These are phyloP conservation scores for Acronicta leporina DNA, from an alignment of 2,888 invertebrate species.

Conservation along the genomic window DNA sequence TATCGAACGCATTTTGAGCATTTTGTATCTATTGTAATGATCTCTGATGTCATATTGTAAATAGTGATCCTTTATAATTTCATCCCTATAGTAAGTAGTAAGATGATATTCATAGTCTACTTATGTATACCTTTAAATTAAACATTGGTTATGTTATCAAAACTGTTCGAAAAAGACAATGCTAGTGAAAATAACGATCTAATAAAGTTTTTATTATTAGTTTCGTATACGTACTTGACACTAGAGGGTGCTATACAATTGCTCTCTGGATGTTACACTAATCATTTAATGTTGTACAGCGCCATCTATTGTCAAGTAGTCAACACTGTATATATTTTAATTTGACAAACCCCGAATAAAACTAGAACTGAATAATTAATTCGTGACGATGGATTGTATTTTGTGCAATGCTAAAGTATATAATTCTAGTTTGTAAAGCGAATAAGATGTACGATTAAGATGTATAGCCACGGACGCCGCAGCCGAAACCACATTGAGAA, in stretches of 20 bases:
- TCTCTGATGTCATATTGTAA: slow-evolving; percentile 61
- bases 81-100: slow-evolving; percentile 52
- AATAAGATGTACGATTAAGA: slow-evolving; percentile 64
- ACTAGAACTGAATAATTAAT: slow-evolving; percentile 42
- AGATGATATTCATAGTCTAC: slow-evolving; percentile 49
- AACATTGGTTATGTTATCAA: slow-evolving; percentile 51
- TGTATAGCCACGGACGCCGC: slow-evolving; percentile 74
- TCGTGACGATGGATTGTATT: slow-evolving; percentile 52
- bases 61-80: slow-evolving; percentile 56
- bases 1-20: slow-evolving; percentile 50
- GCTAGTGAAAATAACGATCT: slow-evolving; percentile 50
- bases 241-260: slow-evolving; percentile 39
- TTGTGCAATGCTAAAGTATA: slow-evolving; percentile 60
- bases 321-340: slow-evolving; percentile 56
- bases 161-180: slow-evolving; percentile 56
- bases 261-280: slow-evolving; percentile 2
- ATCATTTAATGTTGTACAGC: slow-evolving; percentile 20
- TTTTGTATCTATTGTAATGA: slow-evolving; percentile 58
- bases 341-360: slow-evolving; percentile 45
- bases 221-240: slow-evolving; percentile 34
- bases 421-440: slow-evolving; percentile 50
- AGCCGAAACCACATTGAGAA: slow-evolving; percentile 72
- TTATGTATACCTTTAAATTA: slow-evolving; percentile 46
- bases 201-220: slow-evolving; percentile 50
- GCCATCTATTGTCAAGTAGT: slow-evolving; percentile 45